phyloP scores from a whole-genome alignment of 2,113 vertebrate genomes.

The Bettongia penicillata region DNA sequence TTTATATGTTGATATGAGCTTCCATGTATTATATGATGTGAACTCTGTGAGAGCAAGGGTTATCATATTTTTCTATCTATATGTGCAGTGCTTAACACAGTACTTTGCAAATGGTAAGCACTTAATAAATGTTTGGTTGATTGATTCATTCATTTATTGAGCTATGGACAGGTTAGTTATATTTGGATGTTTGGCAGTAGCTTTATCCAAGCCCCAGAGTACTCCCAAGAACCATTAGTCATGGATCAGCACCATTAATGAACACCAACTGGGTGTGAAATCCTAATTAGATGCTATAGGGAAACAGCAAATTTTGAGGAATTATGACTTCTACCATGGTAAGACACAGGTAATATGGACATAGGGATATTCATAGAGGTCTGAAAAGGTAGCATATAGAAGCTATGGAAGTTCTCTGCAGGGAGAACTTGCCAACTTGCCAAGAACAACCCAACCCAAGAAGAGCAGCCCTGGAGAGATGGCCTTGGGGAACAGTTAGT shows the following conservation, averaged over 20 bases:
- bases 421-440: not conserved
- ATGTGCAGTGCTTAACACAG: not conserved
- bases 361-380: not conserved
- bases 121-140: not conserved
- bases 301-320: not conserved
- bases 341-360: not conserved
- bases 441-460: not conserved
- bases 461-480: not conserved
- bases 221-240: not conserved
- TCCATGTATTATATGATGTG: not conserved
- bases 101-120: not conserved
- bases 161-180: not conserved
- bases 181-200: not conserved
- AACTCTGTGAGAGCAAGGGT: not conserved
- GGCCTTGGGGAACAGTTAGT: not conserved
- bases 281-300: not conserved
- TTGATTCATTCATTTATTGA: not conserved
- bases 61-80: not conserved
- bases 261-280: not conserved
- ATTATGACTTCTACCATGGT: not conserved
- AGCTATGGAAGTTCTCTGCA: not conserved
- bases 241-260: not conserved
- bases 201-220: not conserved
- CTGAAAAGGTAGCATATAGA: not conserved
- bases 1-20: not conserved